Evolutionary conservation across 64 coral and sea anemone genomes (phyloP).

Genomic region (Platygyra sinensis): DNA sequence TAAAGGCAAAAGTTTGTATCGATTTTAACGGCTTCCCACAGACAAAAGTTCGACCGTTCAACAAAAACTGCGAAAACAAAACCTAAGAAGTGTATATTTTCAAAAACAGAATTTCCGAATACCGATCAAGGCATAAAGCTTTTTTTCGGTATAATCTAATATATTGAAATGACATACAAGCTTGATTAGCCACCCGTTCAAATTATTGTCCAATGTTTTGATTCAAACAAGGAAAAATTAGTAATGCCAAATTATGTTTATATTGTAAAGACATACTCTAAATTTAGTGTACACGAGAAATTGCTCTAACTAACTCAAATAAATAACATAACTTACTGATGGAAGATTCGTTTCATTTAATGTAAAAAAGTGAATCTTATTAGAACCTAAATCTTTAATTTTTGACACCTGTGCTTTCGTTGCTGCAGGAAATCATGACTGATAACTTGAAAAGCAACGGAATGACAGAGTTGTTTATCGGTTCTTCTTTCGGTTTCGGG

Average conservation of each 20-base stretch:
- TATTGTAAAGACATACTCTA: neutral
- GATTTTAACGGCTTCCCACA: neutral
- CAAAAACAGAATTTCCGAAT: slow-evolving; percentile 7
- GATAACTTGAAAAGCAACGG: neutral
- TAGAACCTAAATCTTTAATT: too few relatives aligned
- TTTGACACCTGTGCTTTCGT: neutral
- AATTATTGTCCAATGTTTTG: slow-evolving; percentile 9
- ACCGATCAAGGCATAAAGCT: neutral
- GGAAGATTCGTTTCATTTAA: too few relatives aligned
- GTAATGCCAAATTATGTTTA: neutral
- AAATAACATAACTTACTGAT: too few relatives aligned
- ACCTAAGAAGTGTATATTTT: neutral
- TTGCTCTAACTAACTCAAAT: neutral
- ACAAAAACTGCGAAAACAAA: neutral
- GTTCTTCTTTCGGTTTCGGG: neutral
- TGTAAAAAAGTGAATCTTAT: too few relatives aligned
- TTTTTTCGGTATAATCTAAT: neutral
- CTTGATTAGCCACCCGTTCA: neutral
- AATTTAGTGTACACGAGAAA: neutral
- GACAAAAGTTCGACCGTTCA: neutral
- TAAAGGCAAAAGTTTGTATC: neutral
- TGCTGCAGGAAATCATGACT: neutral
- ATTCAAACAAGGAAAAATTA: neutral
- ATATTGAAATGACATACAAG: neutral
- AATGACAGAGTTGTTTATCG: neutral